Base-by-base conservation (phyloP, 2,888 invertebrate species). In the Brenthis daphne region DNA sequence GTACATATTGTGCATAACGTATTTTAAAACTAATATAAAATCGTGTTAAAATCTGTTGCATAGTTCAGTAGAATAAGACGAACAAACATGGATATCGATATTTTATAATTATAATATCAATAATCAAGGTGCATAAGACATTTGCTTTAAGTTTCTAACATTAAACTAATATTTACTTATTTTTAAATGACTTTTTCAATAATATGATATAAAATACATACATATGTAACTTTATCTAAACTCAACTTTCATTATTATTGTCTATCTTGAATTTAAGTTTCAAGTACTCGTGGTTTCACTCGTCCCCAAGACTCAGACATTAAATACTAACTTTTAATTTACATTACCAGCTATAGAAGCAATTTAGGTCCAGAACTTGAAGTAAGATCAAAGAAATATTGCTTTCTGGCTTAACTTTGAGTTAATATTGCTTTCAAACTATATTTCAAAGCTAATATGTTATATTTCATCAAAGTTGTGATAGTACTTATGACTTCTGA, bases 321-420 rank as follows among this genome's bases (percentile, higher is more conserved):
- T 58, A 50, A 48, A 50, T 11, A n/a, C 6, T 50, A 60, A 50
- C 50, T 60, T 33, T n/a, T 60, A n/a, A 60, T 33, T 60, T 33
- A 60, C 50, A 33, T 50, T 60, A 60, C 12, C 11, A 50, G 29
- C 48, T 48, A 33, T n/a, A 16, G 50, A 12, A 60, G 60, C 60
- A 60, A 60, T 60, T 50, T 60, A 63, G 37, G 63, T 43, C 29
- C 13, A 63, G 1, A 55, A 33, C 50, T 57, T 37, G 50, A 48
- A 13, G 16, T 55, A 48, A 67, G 48, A 60, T 67, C 20, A 47
- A 60, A 60, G 66, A 54, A 55, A 67, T 67, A 60, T 67, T 67
- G 55, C 54, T 54, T 24, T 14, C 48, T 16, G 16, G 55, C 16
- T 47, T 43, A 55, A 60, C 20, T 60, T 67, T 47, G 33, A 60